Evolutionary conservation across 2,888 invertebrate species (phyloP), one percentile per base, ranked within the genome.

Genomic region (Chouioia cunea): DNA sequence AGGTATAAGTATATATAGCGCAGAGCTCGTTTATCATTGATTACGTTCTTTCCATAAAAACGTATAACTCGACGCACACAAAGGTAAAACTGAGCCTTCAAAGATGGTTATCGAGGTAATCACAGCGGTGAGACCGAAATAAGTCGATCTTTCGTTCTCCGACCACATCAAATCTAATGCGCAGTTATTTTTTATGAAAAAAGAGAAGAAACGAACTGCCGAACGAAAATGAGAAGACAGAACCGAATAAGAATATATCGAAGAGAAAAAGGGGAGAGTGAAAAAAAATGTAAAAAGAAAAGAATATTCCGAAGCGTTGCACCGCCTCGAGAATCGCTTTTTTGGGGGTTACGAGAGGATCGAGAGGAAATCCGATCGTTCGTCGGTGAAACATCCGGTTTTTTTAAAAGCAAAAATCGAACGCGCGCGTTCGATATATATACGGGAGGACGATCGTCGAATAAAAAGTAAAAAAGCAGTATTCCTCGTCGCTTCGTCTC

Each of bases 81-180:
- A 53, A 56, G 43, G 50, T 54, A 54, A 47, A 58, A 62, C 23
- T 23, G n/a, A 50, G 57, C n/a, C 44, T 56, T 70, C 50, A 72
- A 77, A 79, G 81, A 82, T 81, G 77, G 77, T 80, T 81, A 82
- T 82, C 83, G 76, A 75, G 76, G 78, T 81, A 81, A 82, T 83
- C 80, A 78, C 73, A 78, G 75, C 74, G 76, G 71, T 71, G 73
- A 75, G 77, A 77, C 69, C 79, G 74, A 80, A 81, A 80, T 77
- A 71, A 71, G 43, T 65, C 58, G 56, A 57, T 46, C 43, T 62
- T 47, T 27, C 52, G 20, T 47, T 65, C 43, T 46, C 27, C 6
- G n/a, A 36, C 59, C 58, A 36, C 70, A 65, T 73, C 73, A 75
- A 76, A 74, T 78, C 79, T 79, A 78, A 79, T 78, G 73, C 76